phyloP scores from a whole-genome alignment of 1,140 invertebrate species.

The Lepidotrigona ventralis region DNA sequence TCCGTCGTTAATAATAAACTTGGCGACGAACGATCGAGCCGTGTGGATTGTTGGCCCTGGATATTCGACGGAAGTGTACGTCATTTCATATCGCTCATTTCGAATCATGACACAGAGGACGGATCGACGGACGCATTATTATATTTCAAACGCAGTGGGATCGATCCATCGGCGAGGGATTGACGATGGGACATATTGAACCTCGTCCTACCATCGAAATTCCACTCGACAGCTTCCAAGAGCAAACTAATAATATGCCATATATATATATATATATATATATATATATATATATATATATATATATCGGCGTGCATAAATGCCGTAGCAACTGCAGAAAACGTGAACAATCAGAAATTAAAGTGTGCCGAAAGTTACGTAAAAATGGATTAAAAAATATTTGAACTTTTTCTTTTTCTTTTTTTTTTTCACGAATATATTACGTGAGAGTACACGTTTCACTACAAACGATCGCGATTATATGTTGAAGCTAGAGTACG shows the following conservation, averaged over 20 bases:
- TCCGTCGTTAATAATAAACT: constrained; percentile 35
- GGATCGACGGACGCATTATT: constrained; percentile 56
- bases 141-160: constrained; percentile 62
- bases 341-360: too few relatives aligned
- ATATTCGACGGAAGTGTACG: constrained; percentile 40
- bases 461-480: too few relatives aligned
- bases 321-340: too few relatives aligned
- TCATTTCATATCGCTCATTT: constrained; percentile 41
- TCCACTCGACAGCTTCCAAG: constrained; percentile 49
- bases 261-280: too few relatives aligned
- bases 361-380: too few relatives aligned
- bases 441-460: too few relatives aligned
- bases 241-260: constrained; percentile 16
- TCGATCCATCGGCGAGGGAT: constrained; percentile 52
- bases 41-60: not conserved
- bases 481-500: too few relatives aligned
- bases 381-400: too few relatives aligned
- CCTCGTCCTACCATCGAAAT: constrained; percentile 39
- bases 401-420: too few relatives aligned
- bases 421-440: too few relatives aligned
- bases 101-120: constrained; percentile 45
- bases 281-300: too few relatives aligned
- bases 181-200: constrained; percentile 56
- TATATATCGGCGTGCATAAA: too few relatives aligned
- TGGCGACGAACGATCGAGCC: not conserved